phyloP scores from a whole-genome alignment of 2,113 vertebrate species.

The Hippocampus barbouri region DNA sequence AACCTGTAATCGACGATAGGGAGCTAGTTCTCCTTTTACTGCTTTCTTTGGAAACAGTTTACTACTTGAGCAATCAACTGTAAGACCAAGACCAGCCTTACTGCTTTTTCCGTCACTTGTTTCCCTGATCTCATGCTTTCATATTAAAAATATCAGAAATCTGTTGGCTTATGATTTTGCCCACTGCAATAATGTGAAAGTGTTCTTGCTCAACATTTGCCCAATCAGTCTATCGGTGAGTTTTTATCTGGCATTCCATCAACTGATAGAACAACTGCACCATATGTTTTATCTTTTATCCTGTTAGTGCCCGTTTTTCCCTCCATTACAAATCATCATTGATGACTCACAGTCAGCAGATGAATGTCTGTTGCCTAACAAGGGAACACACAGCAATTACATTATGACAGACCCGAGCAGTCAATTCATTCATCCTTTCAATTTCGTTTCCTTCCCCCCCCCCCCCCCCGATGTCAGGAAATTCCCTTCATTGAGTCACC shows the following conservation, averaged over 20 bases:
- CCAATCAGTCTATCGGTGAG: background rate
- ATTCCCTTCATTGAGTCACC: conserved; percentile 22
- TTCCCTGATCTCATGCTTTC: background rate
- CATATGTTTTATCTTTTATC: background rate
- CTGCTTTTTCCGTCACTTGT: background rate
- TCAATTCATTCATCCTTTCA: background rate
- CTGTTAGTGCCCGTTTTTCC: background rate
- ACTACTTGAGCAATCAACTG: background rate
- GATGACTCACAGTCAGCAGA: background rate
- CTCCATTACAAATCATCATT: conserved; percentile 2
- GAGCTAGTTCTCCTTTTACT: background rate
- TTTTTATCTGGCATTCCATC: background rate
- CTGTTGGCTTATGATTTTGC: background rate
- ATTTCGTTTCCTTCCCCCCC: background rate
- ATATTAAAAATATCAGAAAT: background rate
- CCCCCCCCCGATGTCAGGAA: conserved; percentile 1
- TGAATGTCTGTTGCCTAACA: conserved; percentile 4
- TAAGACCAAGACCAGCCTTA: background rate
- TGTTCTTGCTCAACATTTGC: background rate
- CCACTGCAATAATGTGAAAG: background rate
- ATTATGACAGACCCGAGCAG: background rate
- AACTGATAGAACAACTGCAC: background rate
- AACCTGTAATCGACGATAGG: background rate
- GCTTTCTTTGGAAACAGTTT: background rate
- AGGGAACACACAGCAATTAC: background rate